phyloP scores from a whole-genome alignment of 2,113 vertebrate species.

The Heterotis niloticus region DNA sequence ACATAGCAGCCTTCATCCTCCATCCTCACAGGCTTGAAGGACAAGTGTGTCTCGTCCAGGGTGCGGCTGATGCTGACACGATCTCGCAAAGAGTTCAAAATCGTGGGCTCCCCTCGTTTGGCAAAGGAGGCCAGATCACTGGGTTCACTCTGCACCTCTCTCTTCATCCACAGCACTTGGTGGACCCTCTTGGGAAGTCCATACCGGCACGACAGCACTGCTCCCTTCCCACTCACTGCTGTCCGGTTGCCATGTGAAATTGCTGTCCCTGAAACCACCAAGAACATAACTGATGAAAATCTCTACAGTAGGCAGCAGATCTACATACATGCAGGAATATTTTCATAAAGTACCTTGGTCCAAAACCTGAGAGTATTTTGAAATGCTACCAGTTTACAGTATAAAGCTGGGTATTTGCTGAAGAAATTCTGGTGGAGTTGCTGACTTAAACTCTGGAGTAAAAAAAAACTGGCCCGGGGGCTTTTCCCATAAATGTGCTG shows the following conservation, averaged over 20 bases:
- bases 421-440: too few species aligned
- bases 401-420: too few species aligned
- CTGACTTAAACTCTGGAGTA: too few species aligned
- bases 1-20: slow-evolving; percentile 70
- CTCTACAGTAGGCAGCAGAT: background rate
- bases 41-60: slow-evolving; percentile 50
- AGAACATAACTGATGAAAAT: background rate
- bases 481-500: too few species aligned
- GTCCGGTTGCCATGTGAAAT: slow-evolving; percentile 52
- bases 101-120: background rate
- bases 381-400: too few species aligned
- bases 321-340: background rate
- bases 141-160: slow-evolving; percentile 53
- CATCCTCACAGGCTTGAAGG: slow-evolving; percentile 44
- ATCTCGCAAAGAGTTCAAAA: slow-evolving; percentile 33
- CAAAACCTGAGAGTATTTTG: too few species aligned
- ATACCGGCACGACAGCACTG: slow-evolving; percentile 57
- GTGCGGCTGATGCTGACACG: slow-evolving; percentile 48
- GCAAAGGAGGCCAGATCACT: slow-evolving; percentile 49
- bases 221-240: slow-evolving; percentile 41
- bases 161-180: slow-evolving; percentile 69
- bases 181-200: slow-evolving; percentile 45
- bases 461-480: too few species aligned
- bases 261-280: slow-evolving; percentile 48
- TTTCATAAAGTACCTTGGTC: too few species aligned